phyloP scores from a whole-genome alignment of 1,140 invertebrate genomes.

The Trichomalopsis sarcophagae region DNA sequence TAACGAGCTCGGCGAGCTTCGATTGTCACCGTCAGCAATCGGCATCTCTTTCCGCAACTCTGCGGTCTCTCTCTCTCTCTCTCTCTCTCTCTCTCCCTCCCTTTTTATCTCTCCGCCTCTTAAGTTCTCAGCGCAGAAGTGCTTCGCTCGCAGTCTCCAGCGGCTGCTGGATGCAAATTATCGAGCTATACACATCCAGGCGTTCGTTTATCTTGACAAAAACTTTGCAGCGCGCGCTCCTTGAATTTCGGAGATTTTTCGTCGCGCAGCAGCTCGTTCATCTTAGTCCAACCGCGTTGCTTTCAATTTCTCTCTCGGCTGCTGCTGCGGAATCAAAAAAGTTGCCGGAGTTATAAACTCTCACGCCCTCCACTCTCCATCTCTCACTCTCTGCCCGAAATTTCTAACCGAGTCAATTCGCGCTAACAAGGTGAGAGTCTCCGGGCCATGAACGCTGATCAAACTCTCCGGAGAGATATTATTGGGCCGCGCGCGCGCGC shows the following conservation, averaged over 20 bases:
- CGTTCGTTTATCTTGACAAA: constrained; percentile 11
- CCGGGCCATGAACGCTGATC: not conserved
- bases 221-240: not conserved
- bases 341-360: not conserved
- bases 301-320: not conserved
- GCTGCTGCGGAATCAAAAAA: not conserved
- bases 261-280: not conserved
- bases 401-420: not conserved
- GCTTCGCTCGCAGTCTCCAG: constrained; percentile 7
- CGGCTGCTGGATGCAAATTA: constrained; percentile 16
- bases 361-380: no score
- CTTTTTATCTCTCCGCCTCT: not conserved
- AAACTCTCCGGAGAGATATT: not conserved
- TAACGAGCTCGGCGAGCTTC: constrained; percentile 37
- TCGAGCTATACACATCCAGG: not conserved
- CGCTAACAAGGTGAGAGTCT: not conserved
- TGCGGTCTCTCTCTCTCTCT: not conserved
- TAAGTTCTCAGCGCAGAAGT: not conserved
- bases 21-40: constrained; percentile 59
- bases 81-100: not conserved
- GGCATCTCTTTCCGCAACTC: constrained; percentile 49
- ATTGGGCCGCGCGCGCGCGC: not conserved
- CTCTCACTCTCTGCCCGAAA: not conserved
- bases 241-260: not conserved
- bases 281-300: not conserved